Evolutionary conservation across 1,140 invertebrate species (phyloP).

Genomic region (Cotesia typhae): DNA sequence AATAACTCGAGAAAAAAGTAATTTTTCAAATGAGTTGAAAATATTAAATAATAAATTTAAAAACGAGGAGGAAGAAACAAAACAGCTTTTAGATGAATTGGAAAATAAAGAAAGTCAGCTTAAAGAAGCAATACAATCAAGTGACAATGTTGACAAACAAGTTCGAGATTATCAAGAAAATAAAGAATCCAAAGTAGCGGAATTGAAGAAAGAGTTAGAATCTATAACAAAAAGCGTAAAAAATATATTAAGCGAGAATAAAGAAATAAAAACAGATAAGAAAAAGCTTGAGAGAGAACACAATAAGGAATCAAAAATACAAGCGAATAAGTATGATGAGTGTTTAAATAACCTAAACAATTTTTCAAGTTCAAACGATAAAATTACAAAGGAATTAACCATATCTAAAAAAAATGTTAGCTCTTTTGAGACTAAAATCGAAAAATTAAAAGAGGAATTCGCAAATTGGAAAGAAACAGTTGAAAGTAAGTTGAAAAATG

Average conservation of each 20-base stretch:
- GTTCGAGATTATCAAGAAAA: neutral
- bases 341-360: too few species aligned
- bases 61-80: neutral
- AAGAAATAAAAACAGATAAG: neutral
- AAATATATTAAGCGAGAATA: neutral
- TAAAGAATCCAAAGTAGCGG: neutral
- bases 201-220: neutral
- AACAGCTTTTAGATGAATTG: neutral
- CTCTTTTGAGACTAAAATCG: too few species aligned
- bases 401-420: too few species aligned
- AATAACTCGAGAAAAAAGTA: neutral
- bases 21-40: neutral
- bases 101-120: neutral
- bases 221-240: neutral
- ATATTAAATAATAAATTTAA: constrained; percentile 17
- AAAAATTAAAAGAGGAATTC: too few species aligned
- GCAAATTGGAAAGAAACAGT: too few species aligned
- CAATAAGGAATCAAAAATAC: neutral
- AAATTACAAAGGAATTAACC: too few species aligned
- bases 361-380: too few species aligned
- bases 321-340: too few species aligned
- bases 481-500: too few species aligned
- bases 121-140: neutral
- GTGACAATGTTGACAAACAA: neutral
- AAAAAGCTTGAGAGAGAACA: neutral